Conservation (phyloP, 53 echinoderm and acorn worm genomes). For the Astropecten irregularis region DNA sequence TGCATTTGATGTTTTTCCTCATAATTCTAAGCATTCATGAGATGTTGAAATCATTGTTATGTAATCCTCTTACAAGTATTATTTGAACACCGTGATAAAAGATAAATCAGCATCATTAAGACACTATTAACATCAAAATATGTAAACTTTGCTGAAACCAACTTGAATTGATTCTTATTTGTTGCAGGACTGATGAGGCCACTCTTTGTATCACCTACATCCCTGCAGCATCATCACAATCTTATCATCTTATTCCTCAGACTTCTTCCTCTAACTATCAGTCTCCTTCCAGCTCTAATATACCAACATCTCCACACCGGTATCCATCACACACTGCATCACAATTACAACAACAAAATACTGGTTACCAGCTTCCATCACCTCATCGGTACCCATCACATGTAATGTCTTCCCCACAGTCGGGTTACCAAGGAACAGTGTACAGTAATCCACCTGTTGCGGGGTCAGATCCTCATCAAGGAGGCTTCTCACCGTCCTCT, state of each 20-base stretch:
- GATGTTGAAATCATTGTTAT: no score
- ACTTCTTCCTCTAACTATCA: slow-evolving; percentile 59
- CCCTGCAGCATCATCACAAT: slow-evolving; percentile 34
- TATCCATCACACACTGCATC: not conserved
- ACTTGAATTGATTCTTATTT: no score
- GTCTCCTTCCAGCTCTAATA: slow-evolving; percentile 54
- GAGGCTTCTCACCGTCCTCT: not conserved
- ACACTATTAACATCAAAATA: no score
- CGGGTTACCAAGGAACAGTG: slow-evolving; percentile 21
- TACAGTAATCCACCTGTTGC: not conserved
- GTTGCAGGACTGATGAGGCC: slow-evolving; percentile 72
- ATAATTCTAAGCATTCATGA: no score
- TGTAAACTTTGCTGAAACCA: no score
- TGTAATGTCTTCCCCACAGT: no score
- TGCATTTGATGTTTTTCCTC: no score
- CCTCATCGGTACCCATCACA: no score
- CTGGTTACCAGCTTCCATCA: slow-evolving; percentile 13
- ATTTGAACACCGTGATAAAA: no score
- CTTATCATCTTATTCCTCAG: slow-evolving; percentile 21
- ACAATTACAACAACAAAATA: not conserved
- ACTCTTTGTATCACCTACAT: slow-evolving; percentile 70
- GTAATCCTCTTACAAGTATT: no score
- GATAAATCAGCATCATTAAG: no score
- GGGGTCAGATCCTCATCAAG: not conserved
- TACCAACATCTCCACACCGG: slow-evolving; percentile 24